Conservation (phyloP, 2,888 invertebrate genomes). For the Lasioglossum malachurum region DNA sequence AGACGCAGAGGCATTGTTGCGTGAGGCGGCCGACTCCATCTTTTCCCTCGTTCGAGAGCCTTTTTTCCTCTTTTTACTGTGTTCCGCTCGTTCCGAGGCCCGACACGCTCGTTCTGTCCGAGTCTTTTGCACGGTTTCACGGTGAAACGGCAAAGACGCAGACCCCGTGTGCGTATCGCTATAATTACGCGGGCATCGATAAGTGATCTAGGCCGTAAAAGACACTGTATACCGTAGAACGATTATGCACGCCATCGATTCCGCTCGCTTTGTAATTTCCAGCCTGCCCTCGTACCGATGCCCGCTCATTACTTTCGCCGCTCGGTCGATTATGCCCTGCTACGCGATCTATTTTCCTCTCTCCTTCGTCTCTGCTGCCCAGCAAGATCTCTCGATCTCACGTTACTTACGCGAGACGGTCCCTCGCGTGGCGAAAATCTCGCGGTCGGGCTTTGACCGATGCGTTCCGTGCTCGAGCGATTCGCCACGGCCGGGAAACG, state of each 20-base stretch:
- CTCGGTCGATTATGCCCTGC: constrained; percentile 51
- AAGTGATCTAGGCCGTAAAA: constrained; percentile 71
- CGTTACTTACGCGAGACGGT: constrained; percentile 19
- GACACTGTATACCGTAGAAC: constrained; percentile 48
- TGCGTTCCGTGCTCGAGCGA: not conserved
- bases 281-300: constrained; percentile 29
- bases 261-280: constrained; percentile 69
- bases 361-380: not conserved
- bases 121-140: constrained; percentile 65
- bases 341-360: constrained; percentile 45
- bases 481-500: not conserved
- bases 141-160: constrained; percentile 58
- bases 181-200: constrained; percentile 70
- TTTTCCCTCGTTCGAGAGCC: constrained; percentile 20
- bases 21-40: constrained; percentile 44
- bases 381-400: constrained; percentile 1
- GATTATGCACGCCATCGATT: constrained; percentile 71
- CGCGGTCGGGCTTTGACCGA: not conserved
- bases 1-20: constrained; percentile 45
- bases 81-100: constrained; percentile 49
- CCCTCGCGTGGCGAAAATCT: constrained; percentile 35
- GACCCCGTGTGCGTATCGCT: constrained; percentile 60
- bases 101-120: constrained; percentile 48
- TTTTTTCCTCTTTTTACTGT: constrained; percentile 24
- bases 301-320: constrained; percentile 61